Conservation (phyloP, 2,888 invertebrate species). For the Acleris sparsana region DNA sequence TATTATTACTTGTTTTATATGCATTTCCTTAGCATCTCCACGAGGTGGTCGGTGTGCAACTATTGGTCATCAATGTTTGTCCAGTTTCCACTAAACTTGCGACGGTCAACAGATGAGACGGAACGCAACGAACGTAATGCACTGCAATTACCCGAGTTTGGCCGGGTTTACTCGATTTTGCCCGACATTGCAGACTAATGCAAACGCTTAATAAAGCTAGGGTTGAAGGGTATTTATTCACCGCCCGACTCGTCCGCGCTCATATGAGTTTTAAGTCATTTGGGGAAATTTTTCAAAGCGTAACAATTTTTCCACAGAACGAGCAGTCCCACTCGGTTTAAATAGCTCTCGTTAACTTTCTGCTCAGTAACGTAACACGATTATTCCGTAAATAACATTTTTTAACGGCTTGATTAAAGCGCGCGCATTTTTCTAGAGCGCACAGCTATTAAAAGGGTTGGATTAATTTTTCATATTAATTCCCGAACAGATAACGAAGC, state of each 20-base stretch:
- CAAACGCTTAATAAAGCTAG: slow-evolving; percentile 57
- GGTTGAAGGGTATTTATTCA: slow-evolving; percentile 57
- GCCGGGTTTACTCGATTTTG: slow-evolving; percentile 37
- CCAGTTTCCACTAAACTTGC: slow-evolving; percentile 8
- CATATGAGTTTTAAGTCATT: slow-evolving; percentile 79
- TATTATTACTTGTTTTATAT: too few species aligned
- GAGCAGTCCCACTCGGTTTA: slow-evolving; percentile 59
- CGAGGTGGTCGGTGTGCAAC: too few species aligned
- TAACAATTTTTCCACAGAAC: slow-evolving; percentile 66
- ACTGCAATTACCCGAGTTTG: slow-evolving; percentile 56
- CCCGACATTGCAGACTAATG: slow-evolving; percentile 54
- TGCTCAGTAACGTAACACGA: slow-evolving; percentile 64
- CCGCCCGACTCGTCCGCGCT: slow-evolving; percentile 52
- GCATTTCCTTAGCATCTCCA: too few species aligned
- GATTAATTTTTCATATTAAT: slow-evolving; percentile 60
- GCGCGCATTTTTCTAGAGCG: slow-evolving; percentile 52
- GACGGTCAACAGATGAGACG: slow-evolving; percentile 38
- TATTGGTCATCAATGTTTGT: slow-evolving; percentile 1
- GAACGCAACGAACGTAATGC: slow-evolving; percentile 49
- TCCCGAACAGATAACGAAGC: slow-evolving; percentile 45
- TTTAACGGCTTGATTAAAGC: slow-evolving; percentile 73
- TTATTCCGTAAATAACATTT: slow-evolving; percentile 73
- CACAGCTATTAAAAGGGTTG: slow-evolving; percentile 33
- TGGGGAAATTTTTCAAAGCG: slow-evolving; percentile 73
- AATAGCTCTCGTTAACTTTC: slow-evolving; percentile 81